phyloP scores from a whole-genome alignment of 2,888 invertebrate species.

The Megaustenia siamemsis region DNA sequence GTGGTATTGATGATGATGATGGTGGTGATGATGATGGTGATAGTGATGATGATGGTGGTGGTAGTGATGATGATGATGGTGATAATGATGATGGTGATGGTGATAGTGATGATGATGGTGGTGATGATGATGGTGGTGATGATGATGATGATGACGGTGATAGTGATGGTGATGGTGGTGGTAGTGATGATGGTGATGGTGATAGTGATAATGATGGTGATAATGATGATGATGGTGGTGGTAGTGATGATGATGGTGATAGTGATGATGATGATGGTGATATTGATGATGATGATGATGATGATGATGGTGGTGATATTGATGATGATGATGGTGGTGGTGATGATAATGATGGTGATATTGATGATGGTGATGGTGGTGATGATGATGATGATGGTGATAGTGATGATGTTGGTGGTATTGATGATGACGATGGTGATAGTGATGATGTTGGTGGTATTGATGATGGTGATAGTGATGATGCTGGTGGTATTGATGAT shows the following conservation, averaged over 20 bases:
- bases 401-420: too few relatives aligned
- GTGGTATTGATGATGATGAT: conserved; percentile 16
- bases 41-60: neutral
- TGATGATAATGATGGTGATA: neutral
- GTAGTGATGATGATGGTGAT: neutral
- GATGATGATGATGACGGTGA: neutral
- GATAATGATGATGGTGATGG: neutral
- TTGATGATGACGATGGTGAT: too few relatives aligned
- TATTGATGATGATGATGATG: neutral
- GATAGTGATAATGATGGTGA: neutral
- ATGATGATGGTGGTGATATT: too few relatives aligned
- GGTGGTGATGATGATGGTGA: neutral
- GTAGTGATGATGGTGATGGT: conserved; percentile 9
- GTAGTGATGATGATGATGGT: neutral
- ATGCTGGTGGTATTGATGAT: too few relatives aligned
- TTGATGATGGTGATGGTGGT: neutral
- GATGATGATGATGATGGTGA: neutral
- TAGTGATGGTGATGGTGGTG: conserved; percentile 22
- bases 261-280: too few relatives aligned
- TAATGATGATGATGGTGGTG: neutral
- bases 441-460: too few relatives aligned
- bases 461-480: too few relatives aligned
- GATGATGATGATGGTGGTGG: neutral
- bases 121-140: too few relatives aligned
- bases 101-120: too few relatives aligned